Conservation (phyloP, 2,113 vertebrate genomes). For the Corydoras maculifer region DNA sequence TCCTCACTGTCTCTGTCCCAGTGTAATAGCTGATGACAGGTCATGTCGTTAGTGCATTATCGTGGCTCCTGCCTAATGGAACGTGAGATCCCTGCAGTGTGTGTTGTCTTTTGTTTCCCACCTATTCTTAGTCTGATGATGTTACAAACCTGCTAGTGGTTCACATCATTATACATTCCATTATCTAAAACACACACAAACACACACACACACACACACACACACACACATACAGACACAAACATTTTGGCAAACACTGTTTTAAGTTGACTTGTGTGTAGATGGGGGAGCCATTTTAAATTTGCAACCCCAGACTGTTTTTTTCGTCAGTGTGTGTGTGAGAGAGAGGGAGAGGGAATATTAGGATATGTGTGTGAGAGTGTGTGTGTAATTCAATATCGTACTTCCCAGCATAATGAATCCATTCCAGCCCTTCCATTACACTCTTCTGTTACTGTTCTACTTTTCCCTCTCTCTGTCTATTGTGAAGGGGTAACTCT, state of each 20-base stretch:
- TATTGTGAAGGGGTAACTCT: constrained; percentile 24
- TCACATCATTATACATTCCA: constrained; percentile 32
- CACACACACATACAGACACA: constrained; percentile 15
- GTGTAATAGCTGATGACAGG: constrained; percentile 40
- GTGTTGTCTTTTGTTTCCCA: constrained; percentile 21
- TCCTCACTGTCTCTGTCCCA: constrained; percentile 1
- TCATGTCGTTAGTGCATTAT: constrained; percentile 44
- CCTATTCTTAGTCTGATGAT: constrained; percentile 33
- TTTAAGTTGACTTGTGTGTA: constrained; percentile 15
- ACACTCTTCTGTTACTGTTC: constrained; percentile 10
- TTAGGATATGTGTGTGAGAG: constrained; percentile 5
- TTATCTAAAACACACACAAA: neutral
- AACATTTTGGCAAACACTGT: constrained; percentile 12
- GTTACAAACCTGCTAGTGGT: constrained; percentile 32
- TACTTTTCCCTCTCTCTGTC: constrained; percentile 6
- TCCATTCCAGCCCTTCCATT: constrained; percentile 27
- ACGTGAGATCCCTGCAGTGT: constrained; percentile 30
- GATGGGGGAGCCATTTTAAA: constrained; percentile 21
- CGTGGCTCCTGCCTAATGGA: constrained; percentile 45
- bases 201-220: constrained; percentile 20
- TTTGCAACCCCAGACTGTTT: constrained; percentile 26
- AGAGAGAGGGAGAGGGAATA: constrained; percentile 15
- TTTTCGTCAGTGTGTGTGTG: constrained; percentile 12
- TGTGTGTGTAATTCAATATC: constrained; percentile 36
- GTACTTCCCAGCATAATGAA: constrained; percentile 29